These are phyloP conservation scores for Delphinus delphis DNA, from an alignment of 2,113 vertebrate genomes.

Conservation along the genomic window DNA sequence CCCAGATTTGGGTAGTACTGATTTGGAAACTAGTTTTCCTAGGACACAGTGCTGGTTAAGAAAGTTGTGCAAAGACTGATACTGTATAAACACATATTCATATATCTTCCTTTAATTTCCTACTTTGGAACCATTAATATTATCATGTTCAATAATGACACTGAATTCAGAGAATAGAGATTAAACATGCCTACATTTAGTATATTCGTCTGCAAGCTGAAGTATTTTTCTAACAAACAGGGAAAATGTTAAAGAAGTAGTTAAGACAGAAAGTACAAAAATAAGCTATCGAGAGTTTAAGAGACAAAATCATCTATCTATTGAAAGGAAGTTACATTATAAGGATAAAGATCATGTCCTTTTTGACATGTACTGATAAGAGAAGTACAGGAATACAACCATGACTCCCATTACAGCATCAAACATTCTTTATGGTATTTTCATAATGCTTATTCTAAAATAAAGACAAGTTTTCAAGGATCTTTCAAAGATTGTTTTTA, in stretches of 20 bases:
- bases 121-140: neutral
- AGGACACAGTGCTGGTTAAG: neutral
- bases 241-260: slow-evolving; percentile 9
- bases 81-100: neutral
- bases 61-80: neutral
- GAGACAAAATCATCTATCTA: neutral
- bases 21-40: neutral
- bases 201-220: neutral
- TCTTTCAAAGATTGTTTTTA: slow-evolving; percentile 42
- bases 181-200: neutral
- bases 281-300: neutral
- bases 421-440: neutral
- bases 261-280: neutral
- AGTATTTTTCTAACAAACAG: neutral
- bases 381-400: neutral
- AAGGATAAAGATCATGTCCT: slow-evolving; percentile 3
- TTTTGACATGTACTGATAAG: neutral
- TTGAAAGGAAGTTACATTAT: neutral
- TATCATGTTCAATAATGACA: neutral
- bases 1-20: neutral
- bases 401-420: neutral
- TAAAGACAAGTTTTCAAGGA: slow-evolving; percentile 33
- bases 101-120: neutral
- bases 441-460: neutral
- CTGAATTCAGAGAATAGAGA: slow-evolving; percentile 23